phyloP scores from a whole-genome alignment of 2,113 vertebrate genomes.

The Gallinago media region DNA sequence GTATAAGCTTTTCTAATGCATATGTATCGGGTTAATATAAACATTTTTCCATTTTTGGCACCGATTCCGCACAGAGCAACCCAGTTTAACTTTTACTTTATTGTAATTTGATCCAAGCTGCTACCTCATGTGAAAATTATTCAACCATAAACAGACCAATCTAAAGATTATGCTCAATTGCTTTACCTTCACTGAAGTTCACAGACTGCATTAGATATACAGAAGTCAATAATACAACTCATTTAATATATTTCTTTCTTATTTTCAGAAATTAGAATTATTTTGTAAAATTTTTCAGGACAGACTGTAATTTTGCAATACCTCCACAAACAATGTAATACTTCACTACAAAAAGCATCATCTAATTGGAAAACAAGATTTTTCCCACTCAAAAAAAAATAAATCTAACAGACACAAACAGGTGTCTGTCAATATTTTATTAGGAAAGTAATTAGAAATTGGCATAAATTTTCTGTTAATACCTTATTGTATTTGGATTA shows the following conservation, averaged over 20 bases:
- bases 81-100: not conserved
- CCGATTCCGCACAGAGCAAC: not conserved
- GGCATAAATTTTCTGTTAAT: not conserved
- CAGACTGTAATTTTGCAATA: not conserved
- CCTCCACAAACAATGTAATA: not conserved
- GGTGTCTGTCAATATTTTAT: not conserved
- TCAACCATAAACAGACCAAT: not conserved
- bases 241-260: not conserved
- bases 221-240: not conserved
- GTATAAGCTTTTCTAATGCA: not conserved
- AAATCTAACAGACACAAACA: not conserved
- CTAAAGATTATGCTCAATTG: not conserved
- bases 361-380: not conserved
- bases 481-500: not conserved
- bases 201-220: not conserved
- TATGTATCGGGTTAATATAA: not conserved
- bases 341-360: not conserved
- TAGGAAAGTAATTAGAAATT: not conserved
- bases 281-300: not conserved
- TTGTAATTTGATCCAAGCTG: not conserved
- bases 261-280: not conserved
- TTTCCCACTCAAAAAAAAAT: not conserved
- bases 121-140: not conserved
- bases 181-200: not conserved
- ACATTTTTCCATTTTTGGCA: not conserved